Evolutionary conservation across 2,797 vertebrate genomes (phyloP).

Genomic region (Melanotaenia trifasciata): DNA sequence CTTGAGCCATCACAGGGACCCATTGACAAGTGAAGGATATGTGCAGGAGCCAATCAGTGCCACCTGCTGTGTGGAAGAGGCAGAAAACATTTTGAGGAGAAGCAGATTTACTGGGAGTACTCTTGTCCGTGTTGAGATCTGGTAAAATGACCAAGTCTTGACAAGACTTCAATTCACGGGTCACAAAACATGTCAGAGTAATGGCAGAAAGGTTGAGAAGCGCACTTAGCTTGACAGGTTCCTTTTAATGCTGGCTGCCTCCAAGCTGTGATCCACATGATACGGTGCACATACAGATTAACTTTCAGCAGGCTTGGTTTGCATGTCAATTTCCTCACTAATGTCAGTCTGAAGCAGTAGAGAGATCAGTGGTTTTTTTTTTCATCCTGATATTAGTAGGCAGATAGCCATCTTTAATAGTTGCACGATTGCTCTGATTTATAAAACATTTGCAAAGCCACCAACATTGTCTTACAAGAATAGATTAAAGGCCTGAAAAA

Average conservation of each 20-base stretch:
- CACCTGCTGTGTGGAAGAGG: conserved; percentile 68
- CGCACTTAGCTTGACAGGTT: conserved; percentile 81
- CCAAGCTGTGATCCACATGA: conserved; percentile 70
- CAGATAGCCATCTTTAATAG: conserved; percentile 5
- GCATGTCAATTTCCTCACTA: conserved; percentile 73
- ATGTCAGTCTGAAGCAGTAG: conserved; percentile 59
- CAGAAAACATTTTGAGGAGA: conserved; percentile 53
- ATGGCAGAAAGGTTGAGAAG: conserved; percentile 77
- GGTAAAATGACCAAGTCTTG: conserved; percentile 82
- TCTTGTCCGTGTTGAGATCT: conserved; percentile 61
- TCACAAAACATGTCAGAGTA: conserved; percentile 83
- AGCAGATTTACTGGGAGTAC: conserved; percentile 64
- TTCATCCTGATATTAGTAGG: conserved; percentile 8
- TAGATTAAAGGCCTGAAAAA: conserved; percentile 52
- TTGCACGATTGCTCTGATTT: conserved; percentile 19
- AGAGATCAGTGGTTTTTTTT: conserved; percentile 38
- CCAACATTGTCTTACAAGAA: conserved; percentile 14
- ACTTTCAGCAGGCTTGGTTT: conserved; percentile 62
- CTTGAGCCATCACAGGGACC: conserved; percentile 63
- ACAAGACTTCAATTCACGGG: conserved; percentile 85
- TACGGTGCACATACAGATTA: conserved; percentile 78
- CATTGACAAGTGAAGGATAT: conserved; percentile 66
- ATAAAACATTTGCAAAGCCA: conserved; percentile 23
- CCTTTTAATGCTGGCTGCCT: conserved; percentile 80
- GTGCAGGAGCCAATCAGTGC: conserved; percentile 63